Evolutionary conservation across 2,113 vertebrate species (phyloP).

Genomic region (Uropsilus gracilis): DNA sequence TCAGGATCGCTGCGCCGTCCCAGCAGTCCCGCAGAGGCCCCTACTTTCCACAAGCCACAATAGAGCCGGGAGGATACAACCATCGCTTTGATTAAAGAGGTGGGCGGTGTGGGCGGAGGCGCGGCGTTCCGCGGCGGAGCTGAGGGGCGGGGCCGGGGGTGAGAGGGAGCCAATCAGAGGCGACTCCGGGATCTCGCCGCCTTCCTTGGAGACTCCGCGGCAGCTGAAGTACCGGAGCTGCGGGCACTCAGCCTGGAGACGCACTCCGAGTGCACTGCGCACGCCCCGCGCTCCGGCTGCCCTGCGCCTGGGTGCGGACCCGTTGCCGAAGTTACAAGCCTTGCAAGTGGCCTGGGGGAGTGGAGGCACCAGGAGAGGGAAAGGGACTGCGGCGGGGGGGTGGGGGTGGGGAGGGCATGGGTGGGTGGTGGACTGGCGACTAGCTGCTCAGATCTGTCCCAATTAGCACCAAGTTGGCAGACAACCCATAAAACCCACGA

Average conservation of each 20-base stretch:
- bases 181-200: not conserved
- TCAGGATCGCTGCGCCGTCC: not conserved
- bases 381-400: not conserved
- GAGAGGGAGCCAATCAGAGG: constrained; percentile 58
- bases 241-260: not conserved
- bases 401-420: not conserved
- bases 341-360: not conserved
- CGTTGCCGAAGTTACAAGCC: not conserved
- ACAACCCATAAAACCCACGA: constrained; percentile 46
- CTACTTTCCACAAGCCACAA: not conserved
- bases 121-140: not conserved
- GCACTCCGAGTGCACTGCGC: not conserved
- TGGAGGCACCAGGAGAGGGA: not conserved
- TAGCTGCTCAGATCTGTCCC: constrained; percentile 53
- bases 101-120: constrained; percentile 50
- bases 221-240: not conserved
- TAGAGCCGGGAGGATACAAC: not conserved
- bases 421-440: constrained; percentile 42
- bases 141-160: constrained; percentile 19
- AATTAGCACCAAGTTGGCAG: constrained; percentile 70
- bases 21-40: not conserved
- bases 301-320: not conserved
- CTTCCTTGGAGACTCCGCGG: not conserved
- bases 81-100: constrained; percentile 38
- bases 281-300: not conserved